Base-by-base conservation (phyloP, 2,113 vertebrate species). In the Neoarius graeffei region DNA sequence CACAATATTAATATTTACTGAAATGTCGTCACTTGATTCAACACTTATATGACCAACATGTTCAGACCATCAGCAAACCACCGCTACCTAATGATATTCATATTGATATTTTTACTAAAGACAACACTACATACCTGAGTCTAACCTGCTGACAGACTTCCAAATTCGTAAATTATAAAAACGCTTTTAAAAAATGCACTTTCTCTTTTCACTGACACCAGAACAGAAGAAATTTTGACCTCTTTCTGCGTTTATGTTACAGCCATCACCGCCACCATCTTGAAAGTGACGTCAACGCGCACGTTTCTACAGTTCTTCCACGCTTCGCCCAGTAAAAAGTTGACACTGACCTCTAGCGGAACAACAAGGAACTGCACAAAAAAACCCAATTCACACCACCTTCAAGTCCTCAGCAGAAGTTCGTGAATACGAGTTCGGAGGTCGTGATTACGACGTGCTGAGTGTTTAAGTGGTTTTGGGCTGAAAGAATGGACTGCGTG, bases 311-410 rank as follows among this genome's bases (percentile, higher is more conserved):
- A 11, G 59, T 83, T 57, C 60, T 89, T 86, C 60, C 7, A 83
- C 0, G 42, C 73, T 52, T 10, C 23, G 71, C 13, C 15, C 54
- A 83, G 42, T 60, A 23, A 69, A 10, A 71, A 57, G 11, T 8
- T 11, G 3, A 30, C 67, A 85, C 59, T 52, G 87, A 20, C 87
- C 48, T 50, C 89, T 76, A 67, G 85, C 42, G 85, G 86, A 60
- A 17, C 5, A 0, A 11, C 17, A 62, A 48, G 17, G 14, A 77
- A 77, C 19, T 69, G 83, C 83, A 81, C 56, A 59, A 11, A 81
- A 56, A 2, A 17, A 1, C 27, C 14, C 13, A 66, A 27, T 11
- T 17, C 15, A 5, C 3, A 20, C 7, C 52, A 0, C 1, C 62
- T 25, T 64, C 23, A 64, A 64, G 8, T 10, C 62, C 23, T 64